phyloP scores from a whole-genome alignment of 2,888 invertebrate genomes.

The Agapetus fuscipes region DNA sequence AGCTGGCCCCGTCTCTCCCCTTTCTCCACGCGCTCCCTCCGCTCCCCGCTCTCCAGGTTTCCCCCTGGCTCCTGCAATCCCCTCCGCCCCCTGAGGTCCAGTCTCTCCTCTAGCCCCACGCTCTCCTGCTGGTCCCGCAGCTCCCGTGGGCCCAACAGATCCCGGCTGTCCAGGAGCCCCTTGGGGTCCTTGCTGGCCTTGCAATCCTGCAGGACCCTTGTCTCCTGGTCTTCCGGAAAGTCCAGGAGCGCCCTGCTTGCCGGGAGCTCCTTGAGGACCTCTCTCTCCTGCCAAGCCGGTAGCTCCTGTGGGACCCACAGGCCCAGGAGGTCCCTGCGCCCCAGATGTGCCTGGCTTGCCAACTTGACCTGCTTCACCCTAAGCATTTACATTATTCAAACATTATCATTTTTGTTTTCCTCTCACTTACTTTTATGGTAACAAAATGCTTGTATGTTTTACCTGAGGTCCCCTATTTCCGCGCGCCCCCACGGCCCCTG shows the following conservation, averaged over 20 bases:
- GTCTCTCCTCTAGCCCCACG: slow-evolving; percentile 61
- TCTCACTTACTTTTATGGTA: too few species aligned
- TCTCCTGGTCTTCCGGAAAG: slow-evolving; percentile 65
- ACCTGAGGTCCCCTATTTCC: slow-evolving; percentile 57
- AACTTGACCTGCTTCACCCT: slow-evolving; percentile 62
- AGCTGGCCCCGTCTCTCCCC: slow-evolving; percentile 54
- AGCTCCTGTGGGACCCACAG: slow-evolving; percentile 56
- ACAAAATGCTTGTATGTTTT: slow-evolving; percentile 19
- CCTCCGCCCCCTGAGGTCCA: slow-evolving; percentile 67
- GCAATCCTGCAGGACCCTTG: slow-evolving; percentile 59
- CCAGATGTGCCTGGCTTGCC: slow-evolving; percentile 69
- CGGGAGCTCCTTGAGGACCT: slow-evolving; percentile 51
- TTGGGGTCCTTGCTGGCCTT: slow-evolving; percentile 53
- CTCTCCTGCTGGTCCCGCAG: slow-evolving; percentile 61
- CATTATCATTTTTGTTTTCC: background rate
- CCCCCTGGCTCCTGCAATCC: slow-evolving; percentile 67
- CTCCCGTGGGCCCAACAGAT: slow-evolving; percentile 53
- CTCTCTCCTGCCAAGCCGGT: slow-evolving; percentile 53
- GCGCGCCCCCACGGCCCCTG: slow-evolving; percentile 53
- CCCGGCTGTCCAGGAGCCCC: slow-evolving; percentile 68
- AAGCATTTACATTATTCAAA: slow-evolving; percentile 9
- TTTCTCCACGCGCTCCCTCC: slow-evolving; percentile 58
- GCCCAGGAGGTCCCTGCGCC: slow-evolving; percentile 56
- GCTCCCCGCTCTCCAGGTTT: slow-evolving; percentile 66
- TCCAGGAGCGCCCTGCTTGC: slow-evolving; percentile 63